These are phyloP conservation scores for Eudemis profundana DNA, from an alignment of 2,888 invertebrate genomes.

Conservation along the genomic window DNA sequence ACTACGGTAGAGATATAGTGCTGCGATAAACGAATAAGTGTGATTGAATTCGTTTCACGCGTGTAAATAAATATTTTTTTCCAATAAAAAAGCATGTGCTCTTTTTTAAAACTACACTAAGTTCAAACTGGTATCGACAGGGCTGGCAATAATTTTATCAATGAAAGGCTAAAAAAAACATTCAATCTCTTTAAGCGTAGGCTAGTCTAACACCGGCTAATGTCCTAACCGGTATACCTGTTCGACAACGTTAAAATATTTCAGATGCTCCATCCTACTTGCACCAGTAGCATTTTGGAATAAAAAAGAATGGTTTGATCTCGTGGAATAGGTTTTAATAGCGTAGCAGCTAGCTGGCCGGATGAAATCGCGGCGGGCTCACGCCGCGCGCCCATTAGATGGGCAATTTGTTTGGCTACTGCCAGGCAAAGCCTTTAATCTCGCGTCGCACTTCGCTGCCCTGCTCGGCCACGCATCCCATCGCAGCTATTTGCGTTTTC, in stretches of 20 bases:
- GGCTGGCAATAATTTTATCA: slow-evolving; percentile 53
- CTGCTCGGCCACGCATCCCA: slow-evolving; percentile 40
- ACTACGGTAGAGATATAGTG: slow-evolving; percentile 3
- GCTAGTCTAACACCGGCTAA: slow-evolving; percentile 35
- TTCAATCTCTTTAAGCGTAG: slow-evolving; percentile 32
- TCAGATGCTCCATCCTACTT: slow-evolving; percentile 7
- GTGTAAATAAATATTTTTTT: background rate
- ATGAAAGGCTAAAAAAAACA: slow-evolving; percentile 45
- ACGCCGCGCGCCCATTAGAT: slow-evolving; percentile 71
- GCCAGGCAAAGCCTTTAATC: slow-evolving; percentile 72
- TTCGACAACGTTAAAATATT: slow-evolving; percentile 1
- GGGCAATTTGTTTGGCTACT: slow-evolving; percentile 76
- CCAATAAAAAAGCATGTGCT: slow-evolving; percentile 10
- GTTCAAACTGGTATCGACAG: slow-evolving; percentile 32
- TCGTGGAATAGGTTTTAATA: slow-evolving; percentile 39
- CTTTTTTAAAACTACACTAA: slow-evolving; percentile 40
- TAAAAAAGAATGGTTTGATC: slow-evolving; percentile 11
- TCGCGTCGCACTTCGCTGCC: slow-evolving; percentile 49
- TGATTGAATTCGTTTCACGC: slow-evolving; percentile 9
- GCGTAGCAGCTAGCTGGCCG: slow-evolving; percentile 58
- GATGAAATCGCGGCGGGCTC: slow-evolving; percentile 55
- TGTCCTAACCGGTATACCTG: slow-evolving; percentile 2
- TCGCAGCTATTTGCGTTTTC: slow-evolving; percentile 41
- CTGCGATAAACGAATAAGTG: slow-evolving; percentile 13
- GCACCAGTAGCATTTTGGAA: background rate